Percentiles rank a stretch among this genome's conserved stretches.
Evolutionary conservation across 2,797 vertebrate species (phyloP).

Genomic region (Gastrophryne carolinensis): DNA sequence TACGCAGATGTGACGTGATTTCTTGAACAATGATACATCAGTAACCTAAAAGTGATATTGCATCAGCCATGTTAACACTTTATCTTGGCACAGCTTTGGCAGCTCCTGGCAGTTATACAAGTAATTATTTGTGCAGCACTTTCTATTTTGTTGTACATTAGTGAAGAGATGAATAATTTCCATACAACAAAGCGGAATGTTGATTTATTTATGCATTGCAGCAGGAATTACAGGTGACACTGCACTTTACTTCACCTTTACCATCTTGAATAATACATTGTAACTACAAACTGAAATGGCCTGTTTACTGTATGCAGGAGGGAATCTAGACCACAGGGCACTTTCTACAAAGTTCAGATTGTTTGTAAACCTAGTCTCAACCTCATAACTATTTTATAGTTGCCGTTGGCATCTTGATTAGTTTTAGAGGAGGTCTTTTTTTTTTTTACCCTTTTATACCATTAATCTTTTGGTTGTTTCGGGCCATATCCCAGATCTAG

Average conservation of each 20-base stretch:
- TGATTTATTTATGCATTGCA: background rate
- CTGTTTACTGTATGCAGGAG: too few relatives aligned
- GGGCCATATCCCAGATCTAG: too few relatives aligned
- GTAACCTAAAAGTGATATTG: background rate
- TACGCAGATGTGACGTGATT: background rate
- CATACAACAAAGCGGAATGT: background rate
- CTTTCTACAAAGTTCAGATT: too few relatives aligned
- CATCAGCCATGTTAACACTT: background rate
- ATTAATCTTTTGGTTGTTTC: too few relatives aligned
- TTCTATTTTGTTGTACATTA: background rate
- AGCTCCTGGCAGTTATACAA: background rate
- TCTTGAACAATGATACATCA: background rate
- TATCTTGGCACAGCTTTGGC: background rate
- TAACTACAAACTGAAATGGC: too few relatives aligned
- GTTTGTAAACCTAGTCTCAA: too few relatives aligned
- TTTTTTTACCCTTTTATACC: too few relatives aligned
- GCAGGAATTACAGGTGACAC: background rate
- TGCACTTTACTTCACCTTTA: background rate
- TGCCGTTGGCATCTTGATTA: too few relatives aligned
- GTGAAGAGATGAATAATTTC: background rate
- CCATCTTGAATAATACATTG: too few relatives aligned
- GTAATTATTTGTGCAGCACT: background rate
- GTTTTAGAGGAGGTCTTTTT: too few relatives aligned
- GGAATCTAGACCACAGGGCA: too few relatives aligned
- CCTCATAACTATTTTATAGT: too few relatives aligned